Evolutionary conservation across 2,888 invertebrate genomes (phyloP).

Genomic region (Acanthoscelides obtectus): DNA sequence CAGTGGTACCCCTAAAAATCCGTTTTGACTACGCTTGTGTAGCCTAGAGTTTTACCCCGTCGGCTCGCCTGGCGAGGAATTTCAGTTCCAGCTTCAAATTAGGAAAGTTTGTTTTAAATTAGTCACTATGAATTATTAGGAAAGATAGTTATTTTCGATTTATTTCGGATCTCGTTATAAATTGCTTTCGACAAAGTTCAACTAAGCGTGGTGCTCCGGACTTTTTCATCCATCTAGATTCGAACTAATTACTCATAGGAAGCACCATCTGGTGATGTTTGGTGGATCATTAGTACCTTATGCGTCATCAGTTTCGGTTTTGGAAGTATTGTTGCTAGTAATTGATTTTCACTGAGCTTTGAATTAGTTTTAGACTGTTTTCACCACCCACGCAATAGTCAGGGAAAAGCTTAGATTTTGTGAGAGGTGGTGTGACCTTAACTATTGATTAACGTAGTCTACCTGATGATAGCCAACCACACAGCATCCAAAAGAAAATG

Average conservation of each 20-base stretch:
- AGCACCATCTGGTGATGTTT: background rate
- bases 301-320: background rate
- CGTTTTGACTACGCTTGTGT: background rate
- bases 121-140: conserved; percentile 32
- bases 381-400: background rate
- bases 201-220: background rate
- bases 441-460: too few relatives aligned
- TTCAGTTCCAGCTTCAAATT: conserved; percentile 33
- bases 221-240: background rate
- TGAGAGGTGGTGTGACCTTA: too few relatives aligned
- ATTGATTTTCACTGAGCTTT: background rate
- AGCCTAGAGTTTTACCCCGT: background rate
- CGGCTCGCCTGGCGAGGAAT: conserved; percentile 24
- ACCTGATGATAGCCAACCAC: too few relatives aligned
- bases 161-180: conserved; percentile 16
- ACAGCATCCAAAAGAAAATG: too few relatives aligned
- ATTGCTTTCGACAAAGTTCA: conserved; percentile 5
- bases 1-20: too few relatives aligned
- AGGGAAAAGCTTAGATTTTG: too few relatives aligned
- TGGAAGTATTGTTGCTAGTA: background rate
- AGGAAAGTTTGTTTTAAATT: conserved; percentile 37
- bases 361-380: background rate
- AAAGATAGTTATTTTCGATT: conserved; percentile 22
- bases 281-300: background rate
- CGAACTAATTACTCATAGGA: background rate